Conservation (phyloP, 2,888 invertebrate genomes). For the Brachyptera risi region DNA sequence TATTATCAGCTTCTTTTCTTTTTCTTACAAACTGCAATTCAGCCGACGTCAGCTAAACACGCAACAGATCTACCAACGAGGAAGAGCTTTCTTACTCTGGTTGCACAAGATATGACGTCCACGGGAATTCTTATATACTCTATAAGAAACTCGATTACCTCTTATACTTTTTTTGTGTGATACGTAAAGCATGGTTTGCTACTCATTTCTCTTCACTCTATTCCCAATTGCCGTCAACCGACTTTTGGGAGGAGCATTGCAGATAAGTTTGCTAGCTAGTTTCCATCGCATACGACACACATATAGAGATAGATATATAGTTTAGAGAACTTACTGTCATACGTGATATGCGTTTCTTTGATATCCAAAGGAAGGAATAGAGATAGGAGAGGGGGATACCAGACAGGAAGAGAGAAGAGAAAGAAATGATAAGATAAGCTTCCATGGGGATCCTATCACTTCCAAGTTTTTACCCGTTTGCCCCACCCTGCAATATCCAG, state of each 20-base stretch:
- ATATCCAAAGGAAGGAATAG: not conserved
- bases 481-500: slow-evolving; percentile 18
- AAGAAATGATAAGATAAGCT: slow-evolving; percentile 25
- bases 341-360: not conserved
- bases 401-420: slow-evolving; percentile 5
- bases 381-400: not conserved
- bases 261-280: not conserved
- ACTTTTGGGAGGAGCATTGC: not conserved
- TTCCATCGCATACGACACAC: slow-evolving; percentile 2
- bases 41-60: slow-evolving; percentile 5
- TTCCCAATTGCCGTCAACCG: slow-evolving; percentile 14
- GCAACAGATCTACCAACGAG: not conserved
- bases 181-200: not conserved
- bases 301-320: not conserved
- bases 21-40: slow-evolving; percentile 2
- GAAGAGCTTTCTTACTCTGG: too few relatives aligned
- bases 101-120: slow-evolving; percentile 22
- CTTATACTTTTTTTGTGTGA: not conserved
- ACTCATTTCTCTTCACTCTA: not conserved
- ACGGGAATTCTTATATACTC: not conserved
- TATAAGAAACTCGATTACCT: not conserved
- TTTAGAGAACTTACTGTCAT: not conserved
- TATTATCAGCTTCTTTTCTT: slow-evolving; percentile 27
- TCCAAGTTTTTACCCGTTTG: slow-evolving; percentile 15
- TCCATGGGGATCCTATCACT: slow-evolving; percentile 9